Conservation (phyloP, 2,888 invertebrate genomes). For the Drosophila hamatofila region DNA sequence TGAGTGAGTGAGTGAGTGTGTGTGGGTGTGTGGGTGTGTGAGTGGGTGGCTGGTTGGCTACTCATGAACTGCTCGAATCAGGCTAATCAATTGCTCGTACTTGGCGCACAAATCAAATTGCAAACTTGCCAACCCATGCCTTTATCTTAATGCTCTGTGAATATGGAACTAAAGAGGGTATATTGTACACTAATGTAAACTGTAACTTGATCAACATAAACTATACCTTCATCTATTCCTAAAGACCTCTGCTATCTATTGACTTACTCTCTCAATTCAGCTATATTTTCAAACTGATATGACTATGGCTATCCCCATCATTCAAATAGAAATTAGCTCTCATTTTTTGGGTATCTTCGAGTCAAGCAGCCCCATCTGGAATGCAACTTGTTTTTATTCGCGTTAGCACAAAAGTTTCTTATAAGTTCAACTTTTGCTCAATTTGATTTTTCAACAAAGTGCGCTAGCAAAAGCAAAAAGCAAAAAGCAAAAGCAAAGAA, state of each 20-base stretch:
- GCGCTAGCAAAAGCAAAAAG: constrained; percentile 20
- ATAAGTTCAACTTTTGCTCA: constrained; percentile 75
- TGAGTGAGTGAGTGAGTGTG: constrained; percentile 8
- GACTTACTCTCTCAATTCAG: not conserved
- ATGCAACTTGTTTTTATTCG: constrained; percentile 33
- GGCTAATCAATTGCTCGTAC: constrained; percentile 78
- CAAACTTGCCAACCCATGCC: constrained; percentile 63
- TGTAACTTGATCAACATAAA: not conserved
- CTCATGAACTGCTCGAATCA: constrained; percentile 67
- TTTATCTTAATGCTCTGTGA: not conserved
- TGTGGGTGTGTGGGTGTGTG: not conserved
- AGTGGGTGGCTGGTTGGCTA: constrained; percentile 5
- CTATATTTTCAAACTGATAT: not conserved
- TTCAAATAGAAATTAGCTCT: not conserved
- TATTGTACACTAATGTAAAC: not conserved
- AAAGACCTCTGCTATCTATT: not conserved
- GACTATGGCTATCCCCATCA: not conserved
- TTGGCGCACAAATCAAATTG: constrained; percentile 84
- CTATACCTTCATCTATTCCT: not conserved
- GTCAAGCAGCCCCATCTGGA: not conserved
- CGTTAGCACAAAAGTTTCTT: constrained; percentile 57
- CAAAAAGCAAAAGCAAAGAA: not conserved
- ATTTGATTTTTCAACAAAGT: constrained; percentile 74
- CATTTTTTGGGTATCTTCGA: not conserved
- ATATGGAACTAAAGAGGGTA: not conserved